Evolutionary conservation across 2,113 vertebrate genomes (phyloP).

Genomic region (Sebastes fasciatus): DNA sequence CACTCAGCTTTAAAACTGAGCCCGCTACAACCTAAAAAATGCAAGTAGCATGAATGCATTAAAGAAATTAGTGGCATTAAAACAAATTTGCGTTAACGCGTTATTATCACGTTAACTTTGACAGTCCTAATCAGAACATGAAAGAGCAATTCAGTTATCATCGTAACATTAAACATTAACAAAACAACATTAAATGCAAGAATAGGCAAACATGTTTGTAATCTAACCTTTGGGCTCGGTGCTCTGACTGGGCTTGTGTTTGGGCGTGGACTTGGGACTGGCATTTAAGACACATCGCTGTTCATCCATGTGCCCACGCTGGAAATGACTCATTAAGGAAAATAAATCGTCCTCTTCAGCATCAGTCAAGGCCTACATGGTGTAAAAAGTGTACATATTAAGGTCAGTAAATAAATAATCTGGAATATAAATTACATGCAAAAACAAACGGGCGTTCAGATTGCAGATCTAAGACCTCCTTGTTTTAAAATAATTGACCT

Average conservation of each 20-base stretch:
- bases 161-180: neutral
- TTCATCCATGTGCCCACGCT: constrained; percentile 86
- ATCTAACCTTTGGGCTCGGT: constrained; percentile 62
- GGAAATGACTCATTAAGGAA: constrained; percentile 83
- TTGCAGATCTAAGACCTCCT: neutral
- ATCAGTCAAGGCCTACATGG: constrained; percentile 30
- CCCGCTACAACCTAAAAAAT: too few relatives aligned
- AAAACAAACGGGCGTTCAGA: neutral
- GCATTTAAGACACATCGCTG: constrained; percentile 84
- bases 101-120: too few relatives aligned
- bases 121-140: neutral
- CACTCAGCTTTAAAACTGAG: too few relatives aligned
- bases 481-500: neutral
- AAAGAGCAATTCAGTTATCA: neutral
- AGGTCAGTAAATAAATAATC: neutral
- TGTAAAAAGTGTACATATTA: neutral
- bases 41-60: too few relatives aligned
- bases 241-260: constrained; percentile 47
- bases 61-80: too few relatives aligned
- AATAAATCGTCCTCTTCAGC: constrained; percentile 86
- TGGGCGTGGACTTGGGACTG: constrained; percentile 58
- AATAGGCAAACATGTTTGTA: neutral
- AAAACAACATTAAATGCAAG: neutral
- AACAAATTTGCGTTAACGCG: too few relatives aligned
- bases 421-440: neutral